Base-by-base conservation (phyloP, 2,888 invertebrate species). In the Hirtodrosophila trivittata region DNA sequence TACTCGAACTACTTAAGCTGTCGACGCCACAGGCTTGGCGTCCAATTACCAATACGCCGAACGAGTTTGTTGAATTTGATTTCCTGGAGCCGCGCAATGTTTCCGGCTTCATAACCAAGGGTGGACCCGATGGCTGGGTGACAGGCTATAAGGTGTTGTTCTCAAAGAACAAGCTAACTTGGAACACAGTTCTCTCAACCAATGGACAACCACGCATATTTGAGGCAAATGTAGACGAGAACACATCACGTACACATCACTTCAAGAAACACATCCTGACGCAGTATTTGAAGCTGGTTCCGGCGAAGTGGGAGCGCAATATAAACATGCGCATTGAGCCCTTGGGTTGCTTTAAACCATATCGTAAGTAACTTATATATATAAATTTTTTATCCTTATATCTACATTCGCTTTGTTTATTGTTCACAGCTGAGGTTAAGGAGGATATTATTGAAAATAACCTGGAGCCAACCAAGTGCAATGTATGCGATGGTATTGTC, bases 281-380 rank as follows among this genome's bases (percentile, higher is more conserved):
- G 0, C 93, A 93, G 67, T 95, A 94, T 80, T 68, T 97, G 1
- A 94, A 94, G 85, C 88, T 97, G 9, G 89, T 94, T 47, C 97
- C 97, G 0, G 86, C 92, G 0, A 93, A 94, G 49, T 97, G 96
- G 96, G 92, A 94, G 33, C 91, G 93, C 3, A 93, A 92, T 62
- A 94, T 97, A 26, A 95, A 95, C 73, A 91, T 97, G 89, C 93
- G 94, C 57, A 90, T 94, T 0, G 96, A 97, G 81, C 93, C 97
- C 0, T 91, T 94, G 9, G 97, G 97, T 4, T 97, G 97, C 87
- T 96, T 93, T 75, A 91, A 93, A 71, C 94, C 94, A 1, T 96
- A 96, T 88, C 92, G 93, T 93, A 91, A 92, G 92, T 91, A 8
- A 0, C 4, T 10, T 13, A 5, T 12, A 3, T 30, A 30, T 9